Conservation (phyloP, 2,113 vertebrate genomes). For the Atractosteus spatula region DNA sequence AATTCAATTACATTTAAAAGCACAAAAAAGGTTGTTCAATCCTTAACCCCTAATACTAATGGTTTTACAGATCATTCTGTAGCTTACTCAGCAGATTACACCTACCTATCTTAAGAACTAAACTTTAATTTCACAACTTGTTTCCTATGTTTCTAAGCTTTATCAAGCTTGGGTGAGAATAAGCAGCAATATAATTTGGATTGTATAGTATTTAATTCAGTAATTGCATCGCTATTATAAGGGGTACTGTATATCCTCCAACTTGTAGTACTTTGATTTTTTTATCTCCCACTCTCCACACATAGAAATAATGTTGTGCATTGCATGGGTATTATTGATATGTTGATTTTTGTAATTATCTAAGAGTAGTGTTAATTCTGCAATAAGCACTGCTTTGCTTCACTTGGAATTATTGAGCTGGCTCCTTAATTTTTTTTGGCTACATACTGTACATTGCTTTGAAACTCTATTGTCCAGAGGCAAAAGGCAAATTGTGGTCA, state of each 20-base stretch:
- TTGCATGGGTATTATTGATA: not conserved
- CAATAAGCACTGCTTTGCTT: not conserved
- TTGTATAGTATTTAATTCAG: not conserved
- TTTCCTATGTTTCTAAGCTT: not conserved
- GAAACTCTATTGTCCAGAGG: not conserved
- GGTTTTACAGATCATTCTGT: no score
- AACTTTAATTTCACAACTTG: no score
- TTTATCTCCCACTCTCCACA: not conserved
- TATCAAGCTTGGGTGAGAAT: not conserved
- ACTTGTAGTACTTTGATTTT: not conserved
- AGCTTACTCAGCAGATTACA: no score
- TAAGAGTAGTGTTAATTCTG: not conserved
- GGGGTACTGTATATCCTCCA: not conserved
- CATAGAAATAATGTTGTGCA: not conserved
- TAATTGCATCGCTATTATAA: not conserved
- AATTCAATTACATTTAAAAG: no score
- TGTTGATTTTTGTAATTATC: not conserved
- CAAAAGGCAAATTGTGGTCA: not conserved
- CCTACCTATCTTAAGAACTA: no score
- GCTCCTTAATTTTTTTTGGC: not conserved
- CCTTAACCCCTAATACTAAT: no score
- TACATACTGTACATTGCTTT: not conserved
- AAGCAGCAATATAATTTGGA: not conserved
- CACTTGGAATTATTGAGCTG: not conserved
- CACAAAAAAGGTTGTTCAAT: no score